These are phyloP conservation scores for Philantomba maxwellii DNA, from an alignment of 2,113 vertebrate species.

Conservation along the genomic window DNA sequence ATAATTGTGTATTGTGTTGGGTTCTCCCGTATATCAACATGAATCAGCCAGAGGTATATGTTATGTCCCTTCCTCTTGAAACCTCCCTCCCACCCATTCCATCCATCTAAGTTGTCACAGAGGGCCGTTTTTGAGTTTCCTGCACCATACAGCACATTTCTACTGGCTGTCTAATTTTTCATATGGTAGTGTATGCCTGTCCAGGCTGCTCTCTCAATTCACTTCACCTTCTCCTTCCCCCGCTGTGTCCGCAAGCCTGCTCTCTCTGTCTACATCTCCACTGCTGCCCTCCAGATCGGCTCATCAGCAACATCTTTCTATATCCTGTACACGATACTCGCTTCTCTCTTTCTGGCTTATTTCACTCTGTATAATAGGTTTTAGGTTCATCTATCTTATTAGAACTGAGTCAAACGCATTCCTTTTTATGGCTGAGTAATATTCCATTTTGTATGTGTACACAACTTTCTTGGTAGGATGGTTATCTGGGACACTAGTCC, in stretches of 20 bases:
- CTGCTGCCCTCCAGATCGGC: not conserved
- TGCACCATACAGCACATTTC: not conserved
- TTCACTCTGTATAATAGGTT: not conserved
- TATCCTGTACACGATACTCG: not conserved
- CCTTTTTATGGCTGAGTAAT: not conserved
- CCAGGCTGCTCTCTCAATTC: not conserved
- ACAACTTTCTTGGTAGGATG: not conserved
- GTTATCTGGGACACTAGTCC: not conserved
- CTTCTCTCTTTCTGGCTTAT: not conserved
- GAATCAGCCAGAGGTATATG: not conserved
- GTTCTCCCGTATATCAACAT: not conserved
- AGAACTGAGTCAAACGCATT: not conserved
- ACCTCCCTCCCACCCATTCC: not conserved
- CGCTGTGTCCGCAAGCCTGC: accelerated
- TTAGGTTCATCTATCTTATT: not conserved
- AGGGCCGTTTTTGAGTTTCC: not conserved
- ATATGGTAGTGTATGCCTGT: not conserved
- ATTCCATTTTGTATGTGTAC: not conserved
- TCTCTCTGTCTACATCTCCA: not conserved
- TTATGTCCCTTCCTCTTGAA: not conserved
- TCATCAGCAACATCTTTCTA: not conserved
- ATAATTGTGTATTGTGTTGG: not conserved
- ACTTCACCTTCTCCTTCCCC: not conserved
- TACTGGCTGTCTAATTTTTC: not conserved
- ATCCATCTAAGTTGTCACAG: not conserved